Evolutionary conservation across 2,797 vertebrate species (phyloP).

Genomic region (Glyptemys insculpta): DNA sequence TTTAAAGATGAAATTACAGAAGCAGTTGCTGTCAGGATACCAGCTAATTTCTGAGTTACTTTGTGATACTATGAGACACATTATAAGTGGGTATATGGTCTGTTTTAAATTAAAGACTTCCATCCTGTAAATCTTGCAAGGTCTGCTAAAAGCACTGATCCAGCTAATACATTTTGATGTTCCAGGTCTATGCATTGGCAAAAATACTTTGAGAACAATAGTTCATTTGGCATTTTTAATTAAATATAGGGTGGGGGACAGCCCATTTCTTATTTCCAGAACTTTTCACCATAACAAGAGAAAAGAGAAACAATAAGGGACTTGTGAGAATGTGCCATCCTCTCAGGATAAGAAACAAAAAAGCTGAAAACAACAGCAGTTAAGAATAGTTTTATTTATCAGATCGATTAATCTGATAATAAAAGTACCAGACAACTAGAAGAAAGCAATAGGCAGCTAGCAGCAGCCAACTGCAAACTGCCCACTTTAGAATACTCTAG

Average conservation of each 20-base stretch:
- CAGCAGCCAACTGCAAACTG: neutral
- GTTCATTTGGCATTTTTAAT: neutral
- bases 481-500: neutral
- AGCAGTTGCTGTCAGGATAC: neutral
- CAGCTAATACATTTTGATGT: neutral
- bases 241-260: neutral
- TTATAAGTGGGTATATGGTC: neutral
- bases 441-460: neutral
- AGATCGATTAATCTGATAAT: neutral
- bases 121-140: neutral
- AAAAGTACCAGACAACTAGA: neutral
- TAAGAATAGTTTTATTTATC: neutral
- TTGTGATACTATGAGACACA: neutral
- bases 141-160: constrained; percentile 25
- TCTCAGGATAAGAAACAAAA: neutral
- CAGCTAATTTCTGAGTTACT: neutral
- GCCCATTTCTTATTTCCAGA: neutral
- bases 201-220: neutral
- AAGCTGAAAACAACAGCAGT: neutral
- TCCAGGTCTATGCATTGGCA: neutral
- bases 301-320: neutral
- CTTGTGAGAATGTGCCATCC: neutral
- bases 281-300: neutral
- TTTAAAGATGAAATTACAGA: neutral
- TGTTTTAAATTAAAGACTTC: neutral